These are phyloP conservation scores for Gobiocypris rarus DNA, from an alignment of 2,113 vertebrate genomes.

Conservation along the genomic window DNA sequence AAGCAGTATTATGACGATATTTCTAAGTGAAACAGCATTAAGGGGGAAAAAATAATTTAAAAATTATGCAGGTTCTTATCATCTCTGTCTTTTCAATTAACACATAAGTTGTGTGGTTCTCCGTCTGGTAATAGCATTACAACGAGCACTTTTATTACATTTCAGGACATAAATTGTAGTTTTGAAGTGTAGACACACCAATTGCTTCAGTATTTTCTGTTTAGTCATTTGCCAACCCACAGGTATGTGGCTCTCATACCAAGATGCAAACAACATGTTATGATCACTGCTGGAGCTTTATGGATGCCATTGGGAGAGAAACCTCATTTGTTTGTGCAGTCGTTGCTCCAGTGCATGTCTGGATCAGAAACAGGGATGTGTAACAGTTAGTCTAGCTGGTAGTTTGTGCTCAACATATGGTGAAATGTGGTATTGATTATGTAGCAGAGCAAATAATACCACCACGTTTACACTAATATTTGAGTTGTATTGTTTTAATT, in stretches of 20 bases:
- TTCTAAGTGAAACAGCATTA: background rate
- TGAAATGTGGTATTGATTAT: slow-evolving; percentile 25
- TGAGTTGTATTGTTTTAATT: background rate
- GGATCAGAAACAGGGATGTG: slow-evolving; percentile 7
- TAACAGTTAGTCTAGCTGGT: slow-evolving; percentile 1
- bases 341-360: slow-evolving; percentile 7
- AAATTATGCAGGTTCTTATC: no score
- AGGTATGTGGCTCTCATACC: background rate
- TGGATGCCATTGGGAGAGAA: background rate
- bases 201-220: no score
- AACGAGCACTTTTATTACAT: background rate
- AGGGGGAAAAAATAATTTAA: no score
- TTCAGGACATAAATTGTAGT: no score
- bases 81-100: background rate
- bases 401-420: slow-evolving; percentile 4
- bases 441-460: slow-evolving; percentile 14
- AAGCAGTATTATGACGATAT: background rate
- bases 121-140: background rate
- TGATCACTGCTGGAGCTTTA: background rate
- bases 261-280: background rate
- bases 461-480: background rate
- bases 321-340: background rate
- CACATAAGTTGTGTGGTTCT: background rate
- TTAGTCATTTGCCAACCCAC: no score
- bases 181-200: no score